phyloP scores from a whole-genome alignment of 2,113 vertebrate species.

The Neogale vison region DNA sequence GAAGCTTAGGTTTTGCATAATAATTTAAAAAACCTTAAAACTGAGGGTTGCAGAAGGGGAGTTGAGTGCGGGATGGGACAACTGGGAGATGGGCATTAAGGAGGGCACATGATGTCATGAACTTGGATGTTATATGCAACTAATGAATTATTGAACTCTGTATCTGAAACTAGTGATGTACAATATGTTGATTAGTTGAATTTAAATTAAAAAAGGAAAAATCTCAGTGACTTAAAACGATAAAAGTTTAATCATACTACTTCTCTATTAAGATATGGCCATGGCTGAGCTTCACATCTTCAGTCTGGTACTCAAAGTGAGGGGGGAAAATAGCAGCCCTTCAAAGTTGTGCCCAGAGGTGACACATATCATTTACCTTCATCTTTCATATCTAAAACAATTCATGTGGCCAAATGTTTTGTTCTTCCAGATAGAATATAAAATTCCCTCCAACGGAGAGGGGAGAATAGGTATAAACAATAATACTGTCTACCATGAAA shows the following conservation, averaged over 20 bases:
- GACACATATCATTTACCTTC: not conserved
- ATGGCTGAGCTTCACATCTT: not conserved
- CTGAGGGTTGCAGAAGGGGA: not conserved
- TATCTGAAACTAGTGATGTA: not conserved
- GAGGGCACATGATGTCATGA: not conserved
- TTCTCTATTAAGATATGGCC: not conserved
- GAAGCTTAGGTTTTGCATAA: not conserved
- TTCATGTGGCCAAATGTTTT: not conserved
- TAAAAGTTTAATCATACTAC: not conserved
- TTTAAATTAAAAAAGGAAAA: not conserved
- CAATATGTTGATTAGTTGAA: not conserved
- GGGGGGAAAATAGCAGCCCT: not conserved
- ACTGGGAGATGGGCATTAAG: no score
- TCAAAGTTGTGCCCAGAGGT: not conserved
- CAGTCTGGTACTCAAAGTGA: not conserved
- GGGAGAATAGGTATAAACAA: not conserved
- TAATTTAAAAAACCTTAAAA: not conserved
- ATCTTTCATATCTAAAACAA: not conserved
- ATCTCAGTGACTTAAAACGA: not conserved
- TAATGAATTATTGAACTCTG: not conserved
- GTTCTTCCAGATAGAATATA: not conserved
- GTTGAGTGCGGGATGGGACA: not conserved
- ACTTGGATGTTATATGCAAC: not conserved
- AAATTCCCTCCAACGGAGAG: not conserved
- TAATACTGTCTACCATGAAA: not conserved